Base-by-base conservation (phyloP, 2,888 invertebrate genomes). In the Nezara viridula region DNA sequence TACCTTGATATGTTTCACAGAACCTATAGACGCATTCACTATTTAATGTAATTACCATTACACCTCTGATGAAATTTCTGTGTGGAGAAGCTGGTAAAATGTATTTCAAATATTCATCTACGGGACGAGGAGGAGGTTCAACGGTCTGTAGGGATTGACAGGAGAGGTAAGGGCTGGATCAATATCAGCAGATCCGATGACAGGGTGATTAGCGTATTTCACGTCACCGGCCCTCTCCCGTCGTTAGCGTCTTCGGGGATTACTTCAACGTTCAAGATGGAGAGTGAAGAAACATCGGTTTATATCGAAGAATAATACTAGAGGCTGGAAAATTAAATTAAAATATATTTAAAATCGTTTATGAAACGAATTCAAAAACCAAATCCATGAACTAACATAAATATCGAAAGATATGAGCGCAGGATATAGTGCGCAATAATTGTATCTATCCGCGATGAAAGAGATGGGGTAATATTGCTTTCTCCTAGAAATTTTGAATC, bases 121-220 rank as follows among this genome's bases (percentile, higher is more conserved):
- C 81, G 81, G 12, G 44, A 24, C 40, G 44, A 81, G 81, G 44
- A 81, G 81, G 12, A 81, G 81, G 40, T 44, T 81, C 44, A 81
- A n/a, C 77, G 81, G 81, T 44, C 81, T n/a, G 44, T 81, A 44
- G 81, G 81, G 81, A 81, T 81, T 81, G 81, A 81, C 44, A 81
- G 44, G 81, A 81, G 81, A 81, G 81, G 81, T 81, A 81, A 81
- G 81, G 81, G 81, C 81, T 81, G 81, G 81, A 81, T 81, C 81
- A 81, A 81, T 81, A 81, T 81, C 81, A 81, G 81, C 44, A 44
- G 81, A 81, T 81, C 81, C 81, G 81, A 81, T 81, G 81, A 81
- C 81, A 81, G 81, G 44, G 81, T 81, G 81, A 81, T 81, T 81
- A 81, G 81, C 81, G 81, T 81, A 81, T 47, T 81, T 81, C 81